Conservation (phyloP, 2,113 vertebrate species). For the Myiagra hebetior region DNA sequence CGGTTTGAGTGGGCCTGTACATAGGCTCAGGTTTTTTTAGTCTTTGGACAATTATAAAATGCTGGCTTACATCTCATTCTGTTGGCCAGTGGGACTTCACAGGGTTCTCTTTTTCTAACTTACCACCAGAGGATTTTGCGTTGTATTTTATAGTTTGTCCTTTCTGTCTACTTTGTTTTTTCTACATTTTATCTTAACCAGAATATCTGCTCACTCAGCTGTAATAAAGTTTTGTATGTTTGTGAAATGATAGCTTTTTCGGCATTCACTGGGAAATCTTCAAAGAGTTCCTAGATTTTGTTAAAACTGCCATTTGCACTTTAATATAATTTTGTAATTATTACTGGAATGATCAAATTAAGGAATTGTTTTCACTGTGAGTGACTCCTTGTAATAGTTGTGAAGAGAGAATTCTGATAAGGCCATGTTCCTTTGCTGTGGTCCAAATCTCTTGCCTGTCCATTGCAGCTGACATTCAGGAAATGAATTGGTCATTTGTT, state of each 20-base stretch:
- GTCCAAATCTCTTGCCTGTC: background rate
- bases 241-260: background rate
- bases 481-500: background rate
- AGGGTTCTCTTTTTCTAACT: background rate
- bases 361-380: background rate
- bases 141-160: background rate
- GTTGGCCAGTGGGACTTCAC: background rate
- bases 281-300: background rate
- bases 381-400: background rate
- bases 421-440: background rate
- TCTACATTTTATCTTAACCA: background rate
- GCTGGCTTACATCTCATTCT: background rate
- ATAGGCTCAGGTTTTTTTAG: background rate
- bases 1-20: background rate
- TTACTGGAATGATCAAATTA: background rate
- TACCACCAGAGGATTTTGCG: background rate
- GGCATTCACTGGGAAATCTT: background rate
- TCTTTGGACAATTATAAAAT: background rate
- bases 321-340: background rate
- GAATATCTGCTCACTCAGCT: background rate
- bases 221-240: background rate
- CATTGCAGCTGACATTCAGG: background rate
- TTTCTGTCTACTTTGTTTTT: background rate
- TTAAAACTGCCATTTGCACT: background rate
- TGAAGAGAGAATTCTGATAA: background rate